Evolutionary conservation across 2,113 vertebrate genomes (phyloP).

Genomic region (Mobula hypostoma): DNA sequence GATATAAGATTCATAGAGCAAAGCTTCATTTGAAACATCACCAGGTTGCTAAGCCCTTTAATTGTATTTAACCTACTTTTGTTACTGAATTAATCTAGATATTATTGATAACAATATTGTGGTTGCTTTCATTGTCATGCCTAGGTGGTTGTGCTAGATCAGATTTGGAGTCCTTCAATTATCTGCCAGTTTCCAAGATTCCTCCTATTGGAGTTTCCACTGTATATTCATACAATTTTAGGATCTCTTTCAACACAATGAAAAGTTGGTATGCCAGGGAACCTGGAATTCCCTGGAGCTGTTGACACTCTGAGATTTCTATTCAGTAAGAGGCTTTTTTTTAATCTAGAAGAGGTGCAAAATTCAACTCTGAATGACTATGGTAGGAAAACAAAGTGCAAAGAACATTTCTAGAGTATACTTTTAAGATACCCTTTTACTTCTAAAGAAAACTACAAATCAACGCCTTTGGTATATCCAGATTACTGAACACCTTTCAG

Average conservation of each 20-base stretch:
- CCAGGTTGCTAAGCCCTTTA: background rate
- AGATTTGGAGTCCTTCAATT: background rate
- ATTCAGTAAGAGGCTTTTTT: background rate
- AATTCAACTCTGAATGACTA: background rate
- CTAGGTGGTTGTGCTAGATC: background rate
- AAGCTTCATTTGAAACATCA: background rate
- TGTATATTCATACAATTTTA: background rate
- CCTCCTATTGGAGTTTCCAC: conserved; percentile 8
- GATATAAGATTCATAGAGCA: background rate
- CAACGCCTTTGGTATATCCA: background rate
- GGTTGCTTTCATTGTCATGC: background rate
- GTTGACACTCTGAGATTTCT: background rate
- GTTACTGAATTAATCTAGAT: background rate
- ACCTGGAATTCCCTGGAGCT: background rate
- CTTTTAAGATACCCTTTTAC: background rate
- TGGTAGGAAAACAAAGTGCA: no score
- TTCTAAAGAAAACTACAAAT: background rate
- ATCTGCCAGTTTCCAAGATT: background rate
- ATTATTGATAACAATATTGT: background rate
- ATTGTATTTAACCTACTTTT: background rate
- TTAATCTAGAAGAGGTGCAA: no score
- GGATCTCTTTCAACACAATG: background rate
- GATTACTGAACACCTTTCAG: background rate
- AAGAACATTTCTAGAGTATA: background rate
- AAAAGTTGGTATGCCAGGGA: background rate